Conservation (phyloP, 2,113 vertebrate genomes). For the Mobula hypostoma region DNA sequence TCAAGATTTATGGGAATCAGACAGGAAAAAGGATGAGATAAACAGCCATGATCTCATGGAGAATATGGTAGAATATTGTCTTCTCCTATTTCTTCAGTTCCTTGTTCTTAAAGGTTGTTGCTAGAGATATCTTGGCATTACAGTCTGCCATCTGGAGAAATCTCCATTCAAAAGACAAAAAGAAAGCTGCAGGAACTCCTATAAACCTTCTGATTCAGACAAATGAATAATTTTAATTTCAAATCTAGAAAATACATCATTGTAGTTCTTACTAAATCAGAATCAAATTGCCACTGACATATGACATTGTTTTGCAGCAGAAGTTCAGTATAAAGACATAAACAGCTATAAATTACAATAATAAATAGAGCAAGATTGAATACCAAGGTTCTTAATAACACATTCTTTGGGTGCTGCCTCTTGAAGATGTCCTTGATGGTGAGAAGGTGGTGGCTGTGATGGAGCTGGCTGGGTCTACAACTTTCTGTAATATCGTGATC, state of each 20-base stretch:
- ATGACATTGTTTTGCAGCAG: too few relatives aligned
- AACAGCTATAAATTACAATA: too few relatives aligned
- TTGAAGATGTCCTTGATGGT: too few relatives aligned
- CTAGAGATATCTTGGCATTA: background rate
- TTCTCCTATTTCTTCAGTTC: too few relatives aligned
- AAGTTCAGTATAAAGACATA: too few relatives aligned
- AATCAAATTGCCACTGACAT: too few relatives aligned
- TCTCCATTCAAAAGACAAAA: constrained; percentile 11
- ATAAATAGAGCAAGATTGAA: too few relatives aligned
- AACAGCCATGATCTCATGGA: background rate
- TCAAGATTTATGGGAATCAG: background rate
- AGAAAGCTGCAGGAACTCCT: background rate
- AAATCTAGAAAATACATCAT: background rate
- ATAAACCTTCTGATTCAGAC: background rate
- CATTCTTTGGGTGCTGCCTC: too few relatives aligned
- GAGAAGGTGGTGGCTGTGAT: too few relatives aligned
- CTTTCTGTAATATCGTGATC: too few relatives aligned
- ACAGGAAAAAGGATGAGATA: background rate
- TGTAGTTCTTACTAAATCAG: background rate
- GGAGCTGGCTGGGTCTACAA: too few relatives aligned
- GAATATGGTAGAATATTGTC: background rate
- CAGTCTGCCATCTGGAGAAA: background rate
- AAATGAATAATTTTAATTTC: background rate
- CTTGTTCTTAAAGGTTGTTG: background rate
- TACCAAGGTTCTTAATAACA: too few relatives aligned